Base-by-base conservation (phyloP, 1,140 invertebrate species). In the Portunus trituberculatus region DNA sequence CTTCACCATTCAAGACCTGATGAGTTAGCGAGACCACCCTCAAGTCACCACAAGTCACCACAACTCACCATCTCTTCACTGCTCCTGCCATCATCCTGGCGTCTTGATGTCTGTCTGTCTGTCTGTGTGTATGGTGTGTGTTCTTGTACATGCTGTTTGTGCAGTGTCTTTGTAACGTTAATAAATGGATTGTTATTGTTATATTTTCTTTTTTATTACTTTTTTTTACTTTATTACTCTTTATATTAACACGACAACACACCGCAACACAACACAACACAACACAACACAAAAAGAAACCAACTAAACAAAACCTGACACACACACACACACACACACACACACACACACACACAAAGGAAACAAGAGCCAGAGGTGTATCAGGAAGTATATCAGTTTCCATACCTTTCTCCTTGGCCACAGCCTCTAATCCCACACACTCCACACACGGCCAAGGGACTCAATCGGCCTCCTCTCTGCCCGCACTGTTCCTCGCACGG, bases 1-100 rank as follows among this genome's bases (percentile, higher is more conserved):
- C 14, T 95, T 95, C 46, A 95, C 94, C 12, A 95, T 95, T 12
- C 31, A 86, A 7, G 94, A 95, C 48, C 76, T 95, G 4, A 92
- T 95, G 28, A 95, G 94, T 39, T 95, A 67, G 52, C 28, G 28
- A 28, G 28, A 48, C 48, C 4, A 20, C 6, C 28, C 32, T 28
- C 16, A 4, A 46, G 20, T 46, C 45, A 12, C 59, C 12, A 31
- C 29, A 32, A 59, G 52, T 20, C 52, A 12, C 12, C 52, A 59
- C 48, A 52, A 7, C 2, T 59, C 52, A 59, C 16, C 52, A 0
- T 59, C 52, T 20, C 52, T 20, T 59, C 52, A 59, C 0, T 10
- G 16, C 52, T 14, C 12, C 52, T 39, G 39, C 6, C 39, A 39
- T 59, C 2, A 4, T 59, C 52, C 12, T 10, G 16, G 52, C 52